A percentile compares a stretch with the other conserved stretches of the same genome.
Conservation (phyloP, 2,888 invertebrate genomes). For the Cheilosia vernalis region DNA sequence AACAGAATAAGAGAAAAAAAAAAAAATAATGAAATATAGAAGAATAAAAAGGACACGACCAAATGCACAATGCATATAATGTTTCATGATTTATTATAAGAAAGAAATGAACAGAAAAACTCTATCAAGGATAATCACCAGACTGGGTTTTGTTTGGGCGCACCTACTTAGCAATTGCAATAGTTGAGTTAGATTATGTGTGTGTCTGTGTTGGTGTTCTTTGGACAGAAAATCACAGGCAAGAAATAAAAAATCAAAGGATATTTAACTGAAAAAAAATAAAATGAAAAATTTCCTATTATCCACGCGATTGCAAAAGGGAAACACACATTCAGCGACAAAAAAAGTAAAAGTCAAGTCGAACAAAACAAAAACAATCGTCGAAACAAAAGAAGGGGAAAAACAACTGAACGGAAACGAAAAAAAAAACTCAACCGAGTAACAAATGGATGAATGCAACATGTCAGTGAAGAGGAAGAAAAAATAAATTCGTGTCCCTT, state of each 20-base stretch:
- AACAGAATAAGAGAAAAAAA: conserved; percentile 17
- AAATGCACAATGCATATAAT: conserved; percentile 65
- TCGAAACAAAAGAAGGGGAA: not conserved
- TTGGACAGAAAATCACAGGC: conserved; percentile 33
- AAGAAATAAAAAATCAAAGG: conserved; percentile 31
- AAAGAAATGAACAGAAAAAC: conserved; percentile 5
- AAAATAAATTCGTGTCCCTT: conserved; percentile 49
- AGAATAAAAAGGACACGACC: conserved; percentile 38
- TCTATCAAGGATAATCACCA: conserved; percentile 47
- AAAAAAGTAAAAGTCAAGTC: conserved; percentile 12
- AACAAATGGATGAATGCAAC: conserved; percentile 56
- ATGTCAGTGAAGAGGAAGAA: conserved; percentile 48
- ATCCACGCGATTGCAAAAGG: conserved; percentile 19
- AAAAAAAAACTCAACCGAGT: conserved; percentile 22
- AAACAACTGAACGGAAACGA: conserved; percentile 26
- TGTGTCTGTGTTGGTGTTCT: conserved; percentile 9
- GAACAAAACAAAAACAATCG: not conserved
- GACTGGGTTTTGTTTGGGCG: not conserved
- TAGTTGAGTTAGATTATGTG: conserved; percentile 19
- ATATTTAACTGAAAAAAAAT: not conserved
- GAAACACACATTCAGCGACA: conserved; percentile 44
- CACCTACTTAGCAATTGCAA: conserved; percentile 20
- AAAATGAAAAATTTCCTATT: conserved; percentile 8
- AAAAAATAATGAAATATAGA: not conserved
- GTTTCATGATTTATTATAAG: conserved; percentile 24